phyloP scores from a whole-genome alignment of 37 sponge, comb jelly and placozoan species.

The Halichondria panicea region DNA sequence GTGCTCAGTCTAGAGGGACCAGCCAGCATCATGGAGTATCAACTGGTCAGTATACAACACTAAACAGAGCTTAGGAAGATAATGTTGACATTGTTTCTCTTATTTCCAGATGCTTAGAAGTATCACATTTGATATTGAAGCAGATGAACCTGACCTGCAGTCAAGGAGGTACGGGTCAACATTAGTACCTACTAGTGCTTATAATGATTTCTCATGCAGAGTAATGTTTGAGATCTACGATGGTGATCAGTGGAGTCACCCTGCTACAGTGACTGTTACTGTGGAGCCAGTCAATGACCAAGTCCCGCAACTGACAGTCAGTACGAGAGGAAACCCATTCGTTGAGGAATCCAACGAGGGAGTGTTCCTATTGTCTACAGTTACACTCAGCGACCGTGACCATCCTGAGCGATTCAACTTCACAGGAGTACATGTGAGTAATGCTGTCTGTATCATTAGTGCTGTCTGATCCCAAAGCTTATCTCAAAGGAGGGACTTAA shows the following conservation, averaged over 20 bases:
- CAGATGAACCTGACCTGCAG: conserved; percentile 40
- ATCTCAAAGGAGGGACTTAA: no score
- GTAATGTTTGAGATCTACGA: conserved; percentile 57
- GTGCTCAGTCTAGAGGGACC: conserved; percentile 35
- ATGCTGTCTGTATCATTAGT: neutral
- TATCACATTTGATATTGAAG: conserved; percentile 24
- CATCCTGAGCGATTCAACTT: conserved; percentile 33
- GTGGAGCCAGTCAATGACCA: conserved; percentile 58
- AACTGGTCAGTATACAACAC: conserved; percentile 1
- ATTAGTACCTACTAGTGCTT: neutral
- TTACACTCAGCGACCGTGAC: conserved; percentile 35
- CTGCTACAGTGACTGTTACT: conserved; percentile 38
- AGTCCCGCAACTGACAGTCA: conserved; percentile 12
- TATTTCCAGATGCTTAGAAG: conserved; percentile 29
- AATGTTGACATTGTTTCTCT: no score
- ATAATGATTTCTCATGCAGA: neutral
- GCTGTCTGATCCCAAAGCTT: no score
- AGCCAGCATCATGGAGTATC: conserved; percentile 38
- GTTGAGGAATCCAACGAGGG: conserved; percentile 22
- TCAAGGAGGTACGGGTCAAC: conserved; percentile 19
- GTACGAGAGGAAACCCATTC: conserved; percentile 15
- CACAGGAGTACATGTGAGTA: conserved; percentile 29
- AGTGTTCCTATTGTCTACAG: conserved; percentile 19
- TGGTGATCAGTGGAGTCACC: conserved; percentile 32
- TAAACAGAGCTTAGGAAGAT: no score